Percentiles rank a stretch among this genome's conserved stretches.
Evolutionary conservation across 1,140 invertebrate species (phyloP).

Genomic region (Vollenhovia emeryi): DNA sequence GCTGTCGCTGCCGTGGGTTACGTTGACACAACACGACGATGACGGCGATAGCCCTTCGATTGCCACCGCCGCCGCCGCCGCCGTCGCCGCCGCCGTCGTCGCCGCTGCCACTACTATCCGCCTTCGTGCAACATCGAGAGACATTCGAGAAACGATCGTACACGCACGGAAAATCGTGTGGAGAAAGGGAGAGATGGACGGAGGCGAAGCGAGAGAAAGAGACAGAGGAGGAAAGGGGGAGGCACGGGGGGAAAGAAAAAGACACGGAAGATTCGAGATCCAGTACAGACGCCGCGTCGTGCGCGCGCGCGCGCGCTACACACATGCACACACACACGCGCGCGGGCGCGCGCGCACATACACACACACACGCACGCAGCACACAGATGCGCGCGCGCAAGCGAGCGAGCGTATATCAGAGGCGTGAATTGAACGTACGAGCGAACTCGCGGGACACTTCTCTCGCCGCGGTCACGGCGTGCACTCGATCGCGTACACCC

Average conservation of each 20-base stretch:
- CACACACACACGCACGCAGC: background rate
- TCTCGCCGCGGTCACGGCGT: background rate
- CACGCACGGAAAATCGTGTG: background rate
- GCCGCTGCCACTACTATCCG: background rate
- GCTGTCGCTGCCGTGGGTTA: conserved; percentile 81
- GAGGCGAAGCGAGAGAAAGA: background rate
- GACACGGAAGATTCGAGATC: conserved; percentile 6
- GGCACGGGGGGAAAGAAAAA: background rate
- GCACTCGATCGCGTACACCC: background rate
- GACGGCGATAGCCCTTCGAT: conserved; percentile 61
- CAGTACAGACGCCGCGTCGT: background rate
- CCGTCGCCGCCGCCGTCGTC: background rate
- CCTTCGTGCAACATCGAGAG: background rate
- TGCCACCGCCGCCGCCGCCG: background rate
- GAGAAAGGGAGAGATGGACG: background rate
- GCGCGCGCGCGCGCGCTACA: background rate
- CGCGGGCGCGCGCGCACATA: no score
- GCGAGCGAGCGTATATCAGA: background rate
- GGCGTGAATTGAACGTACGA: background rate
- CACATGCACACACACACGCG: background rate
- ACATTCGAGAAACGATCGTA: conserved; percentile 1
- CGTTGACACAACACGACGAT: conserved; percentile 83
- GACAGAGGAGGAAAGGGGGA: background rate
- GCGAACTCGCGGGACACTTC: background rate
- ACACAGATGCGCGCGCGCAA: background rate